Conservation (phyloP, 2,797 vertebrate species). For the Parauchenoglanis punctatus region DNA sequence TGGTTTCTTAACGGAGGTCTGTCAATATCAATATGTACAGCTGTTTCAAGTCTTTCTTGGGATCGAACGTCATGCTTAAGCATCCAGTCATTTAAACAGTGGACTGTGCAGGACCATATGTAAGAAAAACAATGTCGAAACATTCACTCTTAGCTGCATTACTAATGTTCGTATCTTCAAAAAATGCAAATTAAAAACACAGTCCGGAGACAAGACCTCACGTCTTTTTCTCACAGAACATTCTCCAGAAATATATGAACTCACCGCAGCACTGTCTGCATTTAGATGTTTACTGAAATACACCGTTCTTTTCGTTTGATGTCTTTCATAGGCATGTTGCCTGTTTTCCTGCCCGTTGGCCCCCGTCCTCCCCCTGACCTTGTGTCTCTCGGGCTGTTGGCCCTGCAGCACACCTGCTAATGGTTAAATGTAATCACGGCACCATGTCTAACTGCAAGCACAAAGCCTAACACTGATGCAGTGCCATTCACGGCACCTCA, state of each 20-base stretch:
- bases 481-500: not conserved
- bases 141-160: not conserved
- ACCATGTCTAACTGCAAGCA: slow-evolving; percentile 61
- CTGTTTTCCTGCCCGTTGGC: slow-evolving; percentile 54
- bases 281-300: slow-evolving; percentile 52
- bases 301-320: slow-evolving; percentile 66
- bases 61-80: not conserved
- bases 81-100: slow-evolving; percentile 16
- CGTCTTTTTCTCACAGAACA: not conserved
- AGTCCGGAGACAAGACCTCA: not conserved
- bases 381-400: slow-evolving; percentile 71
- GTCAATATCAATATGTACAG: slow-evolving; percentile 14
- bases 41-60: slow-evolving; percentile 12
- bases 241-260: slow-evolving; percentile 7
- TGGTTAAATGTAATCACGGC: slow-evolving; percentile 74
- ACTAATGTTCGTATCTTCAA: not conserved
- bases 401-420: slow-evolving; percentile 76
- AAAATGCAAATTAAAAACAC: slow-evolving; percentile 16
- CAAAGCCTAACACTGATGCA: slow-evolving; percentile 29
- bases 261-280: not conserved
- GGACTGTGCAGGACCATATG: slow-evolving; percentile 1
- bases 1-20: not conserved
- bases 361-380: slow-evolving; percentile 60
- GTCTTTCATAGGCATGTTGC: slow-evolving; percentile 60
- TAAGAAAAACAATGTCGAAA: slow-evolving; percentile 5